phyloP scores from a whole-genome alignment of 1,140 invertebrate species.

The Drosophila ercepeae region DNA sequence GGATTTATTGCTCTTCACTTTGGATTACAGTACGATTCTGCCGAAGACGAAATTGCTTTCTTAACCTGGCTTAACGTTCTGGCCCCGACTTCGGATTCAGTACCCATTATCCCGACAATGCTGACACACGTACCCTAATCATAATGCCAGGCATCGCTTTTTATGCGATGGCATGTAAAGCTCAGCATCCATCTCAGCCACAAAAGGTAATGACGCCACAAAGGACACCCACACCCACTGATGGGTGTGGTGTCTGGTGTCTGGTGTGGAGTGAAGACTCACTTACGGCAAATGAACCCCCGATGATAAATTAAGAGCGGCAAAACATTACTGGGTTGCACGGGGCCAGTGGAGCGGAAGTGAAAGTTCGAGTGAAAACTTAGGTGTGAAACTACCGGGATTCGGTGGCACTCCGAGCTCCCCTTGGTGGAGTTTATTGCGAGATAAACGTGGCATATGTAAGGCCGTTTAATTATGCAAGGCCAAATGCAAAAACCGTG shows the following conservation, averaged over 20 bases:
- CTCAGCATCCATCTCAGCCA: conserved; percentile 41
- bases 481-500: conserved; percentile 76
- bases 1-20: conserved; percentile 34
- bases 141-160: conserved; percentile 67
- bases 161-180: conserved; percentile 62
- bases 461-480: conserved; percentile 63
- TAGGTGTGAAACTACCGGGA: conserved; percentile 44
- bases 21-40: conserved; percentile 35
- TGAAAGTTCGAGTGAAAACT: conserved; percentile 39
- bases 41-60: conserved; percentile 27
- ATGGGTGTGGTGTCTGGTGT: background rate
- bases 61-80: conserved; percentile 42
- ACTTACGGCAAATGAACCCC: conserved; percentile 66
- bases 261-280: conserved; percentile 12
- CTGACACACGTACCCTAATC: conserved; percentile 61
- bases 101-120: conserved; percentile 55
- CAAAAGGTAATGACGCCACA: conserved; percentile 69
- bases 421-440: conserved; percentile 16
- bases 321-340: conserved; percentile 55
- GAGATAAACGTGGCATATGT: conserved; percentile 45
- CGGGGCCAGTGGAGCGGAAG: conserved; percentile 30
- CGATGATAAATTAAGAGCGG: conserved; percentile 77
- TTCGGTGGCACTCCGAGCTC: conserved; percentile 1
- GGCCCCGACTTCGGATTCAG: conserved; percentile 6
- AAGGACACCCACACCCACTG: background rate